Percentiles rank a stretch among this genome's conserved stretches.
phyloP scores from a whole-genome alignment of 2,888 invertebrate species.

The Drosophila melanocephala region DNA sequence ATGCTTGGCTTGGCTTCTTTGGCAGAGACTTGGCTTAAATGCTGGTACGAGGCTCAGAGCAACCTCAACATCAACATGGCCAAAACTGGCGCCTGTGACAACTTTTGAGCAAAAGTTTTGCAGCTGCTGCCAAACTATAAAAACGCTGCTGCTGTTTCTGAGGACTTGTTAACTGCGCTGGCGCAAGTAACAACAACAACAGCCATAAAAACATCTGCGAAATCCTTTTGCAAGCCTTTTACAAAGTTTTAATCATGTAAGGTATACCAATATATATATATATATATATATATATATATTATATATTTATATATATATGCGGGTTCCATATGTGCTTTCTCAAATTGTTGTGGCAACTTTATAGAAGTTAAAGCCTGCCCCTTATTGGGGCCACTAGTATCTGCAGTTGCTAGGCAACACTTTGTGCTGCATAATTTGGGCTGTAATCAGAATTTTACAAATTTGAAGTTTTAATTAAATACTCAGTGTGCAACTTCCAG shows the following conservation, averaged over 20 bases:
- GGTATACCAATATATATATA: conserved; percentile 51
- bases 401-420: conserved; percentile 20
- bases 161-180: conserved; percentile 56
- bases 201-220: conserved; percentile 19
- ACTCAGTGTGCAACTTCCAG: neutral
- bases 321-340: neutral
- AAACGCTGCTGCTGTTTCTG: conserved; percentile 53
- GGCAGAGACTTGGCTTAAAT: conserved; percentile 54
- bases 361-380: conserved; percentile 1
- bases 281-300: neutral
- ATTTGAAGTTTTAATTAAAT: conserved; percentile 1
- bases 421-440: conserved; percentile 14
- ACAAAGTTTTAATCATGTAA: conserved; percentile 67
- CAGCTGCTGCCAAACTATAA: conserved; percentile 41
- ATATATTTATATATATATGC: conserved; percentile 4
- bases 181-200: conserved; percentile 9
- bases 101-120: conserved; percentile 67
- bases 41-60: conserved; percentile 46
- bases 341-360: conserved; percentile 1
- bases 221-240: conserved; percentile 42
- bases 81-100: conserved; percentile 68
- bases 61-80: conserved; percentile 62
- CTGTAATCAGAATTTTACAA: conserved; percentile 1
- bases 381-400: neutral
- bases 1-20: conserved; percentile 54